phyloP scores from a whole-genome alignment of 2,888 invertebrate species.

The Polyommatus icarus region DNA sequence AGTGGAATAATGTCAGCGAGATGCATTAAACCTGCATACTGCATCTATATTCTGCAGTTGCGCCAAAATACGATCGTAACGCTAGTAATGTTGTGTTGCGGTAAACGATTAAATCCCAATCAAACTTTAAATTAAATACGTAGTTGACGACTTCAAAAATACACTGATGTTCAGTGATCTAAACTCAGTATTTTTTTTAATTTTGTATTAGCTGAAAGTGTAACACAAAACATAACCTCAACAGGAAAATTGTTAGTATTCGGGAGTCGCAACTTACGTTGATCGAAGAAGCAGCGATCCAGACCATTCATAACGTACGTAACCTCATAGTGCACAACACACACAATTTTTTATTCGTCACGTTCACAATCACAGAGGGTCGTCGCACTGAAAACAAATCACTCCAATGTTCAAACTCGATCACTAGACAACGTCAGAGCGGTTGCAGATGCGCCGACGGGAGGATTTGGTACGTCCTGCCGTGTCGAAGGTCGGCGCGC shows the following conservation, averaged over 20 bases:
- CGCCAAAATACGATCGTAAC: not conserved
- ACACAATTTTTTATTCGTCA: constrained; percentile 63
- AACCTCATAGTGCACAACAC: constrained; percentile 77
- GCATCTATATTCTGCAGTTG: constrained; percentile 3
- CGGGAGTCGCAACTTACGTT: constrained; percentile 66
- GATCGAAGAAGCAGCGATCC: constrained; percentile 80
- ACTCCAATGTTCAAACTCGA: constrained; percentile 70
- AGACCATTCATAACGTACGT: constrained; percentile 79
- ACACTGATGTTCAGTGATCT: not conserved
- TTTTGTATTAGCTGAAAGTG: not conserved
- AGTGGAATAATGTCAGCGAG: not conserved
- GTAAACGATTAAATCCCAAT: not conserved
- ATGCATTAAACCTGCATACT: not conserved
- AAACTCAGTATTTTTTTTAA: not conserved
- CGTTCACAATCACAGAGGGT: constrained; percentile 67
- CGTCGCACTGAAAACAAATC: constrained; percentile 75
- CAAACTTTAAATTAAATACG: not conserved
- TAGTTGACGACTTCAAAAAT: not conserved
- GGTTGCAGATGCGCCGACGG: constrained; percentile 53
- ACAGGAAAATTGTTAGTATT: constrained; percentile 20
- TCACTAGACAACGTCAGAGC: constrained; percentile 71
- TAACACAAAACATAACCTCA: not conserved
- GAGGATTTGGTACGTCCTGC: constrained; percentile 53
- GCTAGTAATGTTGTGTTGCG: not conserved
- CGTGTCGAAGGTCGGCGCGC: constrained; percentile 75